Percentiles rank a stretch among this genome's conserved stretches.
phyloP scores from a whole-genome alignment of 2,113 vertebrate species.

The Pristiophorus japonicus region DNA sequence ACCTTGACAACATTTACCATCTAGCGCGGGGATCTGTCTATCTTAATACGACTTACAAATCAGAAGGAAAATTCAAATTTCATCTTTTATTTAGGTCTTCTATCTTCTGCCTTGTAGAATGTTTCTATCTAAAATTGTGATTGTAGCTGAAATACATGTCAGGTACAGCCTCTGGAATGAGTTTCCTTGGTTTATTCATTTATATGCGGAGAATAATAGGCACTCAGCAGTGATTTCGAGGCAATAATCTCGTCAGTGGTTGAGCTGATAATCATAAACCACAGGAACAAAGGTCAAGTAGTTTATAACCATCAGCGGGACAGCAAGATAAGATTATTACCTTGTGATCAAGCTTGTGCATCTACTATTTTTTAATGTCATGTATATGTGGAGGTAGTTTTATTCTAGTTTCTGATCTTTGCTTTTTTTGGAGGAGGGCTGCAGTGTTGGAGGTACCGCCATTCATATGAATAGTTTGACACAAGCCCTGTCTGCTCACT shows the following conservation, averaged over 20 bases:
- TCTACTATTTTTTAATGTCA: background rate
- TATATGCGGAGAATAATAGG: background rate
- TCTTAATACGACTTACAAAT: background rate
- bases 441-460: background rate
- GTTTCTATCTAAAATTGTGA: background rate
- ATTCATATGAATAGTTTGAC: background rate
- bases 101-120: background rate
- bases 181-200: background rate
- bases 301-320: background rate
- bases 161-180: constrained; percentile 15
- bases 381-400: background rate
- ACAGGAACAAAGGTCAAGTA: constrained; percentile 33
- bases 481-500: background rate
- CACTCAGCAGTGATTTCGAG: constrained; percentile 17
- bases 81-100: background rate
- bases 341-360: background rate
- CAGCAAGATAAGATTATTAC: constrained; percentile 10
- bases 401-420: background rate
- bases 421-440: background rate
- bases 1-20: background rate
- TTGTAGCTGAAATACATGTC: constrained; percentile 19
- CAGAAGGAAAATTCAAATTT: background rate
- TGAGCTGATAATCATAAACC: constrained; percentile 29
- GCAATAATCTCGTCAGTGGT: constrained; percentile 5
- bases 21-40: background rate